phyloP scores from a whole-genome alignment of 2,113 vertebrate species.

The Motacilla alba region DNA sequence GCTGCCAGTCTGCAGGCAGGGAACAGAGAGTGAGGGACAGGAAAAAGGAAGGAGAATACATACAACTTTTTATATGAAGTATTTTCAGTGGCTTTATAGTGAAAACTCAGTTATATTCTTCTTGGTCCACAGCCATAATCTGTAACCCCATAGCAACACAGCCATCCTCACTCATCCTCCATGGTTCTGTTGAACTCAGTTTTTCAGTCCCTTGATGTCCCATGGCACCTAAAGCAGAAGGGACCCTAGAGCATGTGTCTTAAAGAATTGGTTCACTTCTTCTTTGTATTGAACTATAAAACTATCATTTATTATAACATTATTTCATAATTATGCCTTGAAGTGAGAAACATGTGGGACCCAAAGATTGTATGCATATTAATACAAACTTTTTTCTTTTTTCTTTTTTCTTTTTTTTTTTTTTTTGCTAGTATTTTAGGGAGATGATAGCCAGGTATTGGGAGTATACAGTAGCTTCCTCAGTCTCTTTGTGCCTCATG shows the following conservation, averaged over 20 bases:
- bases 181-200: neutral
- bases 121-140: neutral
- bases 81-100: neutral
- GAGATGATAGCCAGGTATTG: neutral
- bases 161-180: neutral
- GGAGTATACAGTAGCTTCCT: neutral
- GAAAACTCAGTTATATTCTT: neutral
- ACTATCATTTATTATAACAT: neutral
- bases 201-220: neutral
- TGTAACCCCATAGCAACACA: neutral
- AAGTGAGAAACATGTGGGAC: neutral
- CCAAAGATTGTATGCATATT: neutral
- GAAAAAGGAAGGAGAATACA: neutral
- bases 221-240: neutral
- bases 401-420: too few relatives aligned
- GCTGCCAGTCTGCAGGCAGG: neutral
- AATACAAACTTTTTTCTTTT: neutral
- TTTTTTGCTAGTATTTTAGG: neutral
- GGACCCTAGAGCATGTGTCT: neutral
- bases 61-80: neutral
- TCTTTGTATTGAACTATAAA: neutral
- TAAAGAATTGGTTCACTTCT: neutral
- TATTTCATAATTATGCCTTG: neutral
- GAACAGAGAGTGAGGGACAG: neutral
- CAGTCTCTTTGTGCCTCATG: neutral